phyloP scores from a whole-genome alignment of 2,888 invertebrate genomes.

The Globia sparganii region DNA sequence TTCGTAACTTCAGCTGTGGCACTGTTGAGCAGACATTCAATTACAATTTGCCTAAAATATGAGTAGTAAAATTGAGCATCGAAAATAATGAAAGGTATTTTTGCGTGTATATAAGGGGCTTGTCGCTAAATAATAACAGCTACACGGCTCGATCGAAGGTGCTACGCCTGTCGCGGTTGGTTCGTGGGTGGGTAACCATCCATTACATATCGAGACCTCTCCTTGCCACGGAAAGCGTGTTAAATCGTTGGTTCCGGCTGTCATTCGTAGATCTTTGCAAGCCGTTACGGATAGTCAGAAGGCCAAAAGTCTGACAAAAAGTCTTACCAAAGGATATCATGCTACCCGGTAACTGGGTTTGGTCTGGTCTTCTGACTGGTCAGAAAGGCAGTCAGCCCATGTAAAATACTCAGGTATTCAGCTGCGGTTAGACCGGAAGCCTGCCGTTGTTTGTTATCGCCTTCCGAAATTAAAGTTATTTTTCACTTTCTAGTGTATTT shows the following conservation, averaged over 20 bases:
- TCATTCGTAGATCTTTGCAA: no score
- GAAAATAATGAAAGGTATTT: not conserved
- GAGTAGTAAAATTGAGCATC: not conserved
- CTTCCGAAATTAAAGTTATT: no score
- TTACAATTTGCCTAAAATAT: slow-evolving; percentile 17
- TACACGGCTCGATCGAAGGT: not conserved
- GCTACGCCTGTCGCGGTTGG: not conserved
- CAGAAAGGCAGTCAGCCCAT: no score
- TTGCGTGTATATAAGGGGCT: not conserved
- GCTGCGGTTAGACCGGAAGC: no score
- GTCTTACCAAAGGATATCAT: not conserved
- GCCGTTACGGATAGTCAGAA: no score
- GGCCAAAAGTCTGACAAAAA: not conserved
- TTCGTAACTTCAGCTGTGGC: slow-evolving; percentile 14
- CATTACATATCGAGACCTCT: not conserved
- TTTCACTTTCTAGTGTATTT: no score
- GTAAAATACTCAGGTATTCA: no score
- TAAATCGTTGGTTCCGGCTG: no score
- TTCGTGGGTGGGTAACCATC: not conserved
- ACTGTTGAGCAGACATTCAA: slow-evolving; percentile 8
- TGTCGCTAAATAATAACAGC: not conserved
- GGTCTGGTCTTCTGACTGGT: no score
- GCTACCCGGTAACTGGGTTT: not conserved
- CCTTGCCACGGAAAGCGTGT: no score
- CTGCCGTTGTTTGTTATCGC: no score